phyloP scores from a whole-genome alignment of 2,797 vertebrate genomes.

The Platyrinchus mystaceus region DNA sequence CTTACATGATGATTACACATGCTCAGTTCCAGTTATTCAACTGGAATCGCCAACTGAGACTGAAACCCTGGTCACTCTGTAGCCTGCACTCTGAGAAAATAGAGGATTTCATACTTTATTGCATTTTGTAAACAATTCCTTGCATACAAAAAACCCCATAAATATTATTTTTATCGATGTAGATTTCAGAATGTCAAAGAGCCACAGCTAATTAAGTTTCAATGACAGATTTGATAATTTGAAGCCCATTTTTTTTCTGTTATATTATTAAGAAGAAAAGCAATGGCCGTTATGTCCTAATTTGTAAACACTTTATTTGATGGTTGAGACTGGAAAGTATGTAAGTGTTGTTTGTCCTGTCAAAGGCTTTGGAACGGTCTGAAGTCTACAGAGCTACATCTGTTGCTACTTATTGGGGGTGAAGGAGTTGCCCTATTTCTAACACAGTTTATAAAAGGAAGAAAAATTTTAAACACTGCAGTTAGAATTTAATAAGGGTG shows the following conservation, averaged over 20 bases:
- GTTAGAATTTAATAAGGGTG: conserved; percentile 42
- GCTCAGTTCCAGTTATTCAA: conserved; percentile 44
- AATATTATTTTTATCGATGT: conserved; percentile 62
- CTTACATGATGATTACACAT: conserved; percentile 43
- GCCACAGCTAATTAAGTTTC: conserved; percentile 46
- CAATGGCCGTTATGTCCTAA: conserved; percentile 29
- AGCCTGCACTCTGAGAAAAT: conserved; percentile 48
- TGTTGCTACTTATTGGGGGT: conserved; percentile 43
- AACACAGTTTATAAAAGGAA: conserved; percentile 48
- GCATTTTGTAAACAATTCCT: conserved; percentile 63
- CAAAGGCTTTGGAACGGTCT: conserved; percentile 40
- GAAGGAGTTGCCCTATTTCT: conserved; percentile 2
- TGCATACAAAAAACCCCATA: neutral
- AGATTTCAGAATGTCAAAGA: conserved; percentile 35
- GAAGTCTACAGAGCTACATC: conserved; percentile 58
- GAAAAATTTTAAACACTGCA: conserved; percentile 33
- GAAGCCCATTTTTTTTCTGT: neutral
- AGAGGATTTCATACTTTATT: conserved; percentile 45
- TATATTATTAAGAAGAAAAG: conserved; percentile 37
- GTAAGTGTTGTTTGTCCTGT: conserved; percentile 29
- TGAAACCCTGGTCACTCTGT: conserved; percentile 48
- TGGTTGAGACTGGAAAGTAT: conserved; percentile 40
- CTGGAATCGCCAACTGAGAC: conserved; percentile 35
- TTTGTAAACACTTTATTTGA: conserved; percentile 57
- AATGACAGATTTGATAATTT: conserved; percentile 43